Evolutionary conservation across 2,113 vertebrate species (phyloP).

Genomic region (Phalacrocorax aristotelis): DNA sequence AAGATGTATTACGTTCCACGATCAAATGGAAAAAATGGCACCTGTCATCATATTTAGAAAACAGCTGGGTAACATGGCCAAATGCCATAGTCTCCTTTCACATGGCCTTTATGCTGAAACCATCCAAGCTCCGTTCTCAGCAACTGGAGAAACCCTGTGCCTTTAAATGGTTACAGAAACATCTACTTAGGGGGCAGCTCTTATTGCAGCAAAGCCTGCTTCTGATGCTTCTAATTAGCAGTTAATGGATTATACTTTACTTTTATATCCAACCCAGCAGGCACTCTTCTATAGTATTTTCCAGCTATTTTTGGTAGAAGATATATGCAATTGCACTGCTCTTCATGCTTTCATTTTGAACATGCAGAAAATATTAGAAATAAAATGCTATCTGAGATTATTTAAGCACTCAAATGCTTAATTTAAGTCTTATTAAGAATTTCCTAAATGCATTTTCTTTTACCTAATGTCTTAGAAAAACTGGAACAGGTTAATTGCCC

Average conservation of each 20-base stretch:
- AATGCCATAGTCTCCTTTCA: conserved; percentile 71
- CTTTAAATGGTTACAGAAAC: conserved; percentile 70
- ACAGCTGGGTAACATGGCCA: conserved; percentile 74
- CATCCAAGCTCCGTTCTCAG: conserved; percentile 62
- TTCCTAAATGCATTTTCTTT: conserved; percentile 43
- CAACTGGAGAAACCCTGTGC: conserved; percentile 65
- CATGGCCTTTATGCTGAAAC: conserved; percentile 69
- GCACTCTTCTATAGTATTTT: conserved; percentile 47
- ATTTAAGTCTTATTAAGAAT: neutral
- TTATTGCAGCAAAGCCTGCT: conserved; percentile 64
- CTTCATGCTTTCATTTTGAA: conserved; percentile 27
- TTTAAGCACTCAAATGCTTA: neutral
- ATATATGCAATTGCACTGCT: neutral
- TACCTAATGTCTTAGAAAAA: neutral
- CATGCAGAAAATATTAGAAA: conserved; percentile 2
- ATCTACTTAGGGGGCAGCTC: conserved; percentile 53
- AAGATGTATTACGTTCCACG: conserved; percentile 82
- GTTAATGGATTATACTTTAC: conserved; percentile 66
- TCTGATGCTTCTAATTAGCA: conserved; percentile 66
- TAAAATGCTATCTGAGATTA: conserved; percentile 9
- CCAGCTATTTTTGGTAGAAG: conserved; percentile 47
- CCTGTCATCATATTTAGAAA: conserved; percentile 79
- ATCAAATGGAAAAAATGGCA: conserved; percentile 81
- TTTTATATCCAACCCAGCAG: conserved; percentile 61
- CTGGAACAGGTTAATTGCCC: conserved; percentile 59